Evolutionary conservation across 2,797 vertebrate species (phyloP).

Genomic region (Tauraco hartlaubi): DNA sequence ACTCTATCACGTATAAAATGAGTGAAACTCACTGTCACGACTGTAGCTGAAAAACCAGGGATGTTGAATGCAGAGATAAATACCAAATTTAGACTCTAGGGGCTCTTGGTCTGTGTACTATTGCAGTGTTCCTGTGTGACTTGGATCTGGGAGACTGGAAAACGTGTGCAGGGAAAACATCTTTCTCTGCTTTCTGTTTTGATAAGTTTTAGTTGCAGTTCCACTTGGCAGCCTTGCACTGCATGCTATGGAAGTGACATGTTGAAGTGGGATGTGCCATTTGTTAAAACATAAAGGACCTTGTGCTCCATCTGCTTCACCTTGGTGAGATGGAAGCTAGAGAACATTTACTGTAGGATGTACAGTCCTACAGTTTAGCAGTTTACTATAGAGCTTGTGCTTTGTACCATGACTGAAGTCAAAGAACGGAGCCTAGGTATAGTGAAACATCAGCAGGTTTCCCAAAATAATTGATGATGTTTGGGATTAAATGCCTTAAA

Average conservation of each 20-base stretch:
- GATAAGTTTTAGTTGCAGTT: neutral
- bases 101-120: neutral
- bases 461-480: neutral
- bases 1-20: neutral
- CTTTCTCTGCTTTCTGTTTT: neutral
- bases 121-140: neutral
- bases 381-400: neutral
- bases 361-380: neutral
- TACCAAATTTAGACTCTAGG: neutral
- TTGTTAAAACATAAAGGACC: neutral
- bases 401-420: neutral
- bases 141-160: neutral
- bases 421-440: neutral
- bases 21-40: neutral
- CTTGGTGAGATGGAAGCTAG: neutral
- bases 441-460: neutral
- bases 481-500: neutral
- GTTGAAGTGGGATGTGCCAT: neutral
- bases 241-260: neutral
- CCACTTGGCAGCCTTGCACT: neutral
- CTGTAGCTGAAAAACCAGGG: neutral
- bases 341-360: neutral
- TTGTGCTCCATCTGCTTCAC: neutral
- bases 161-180: accelerated
- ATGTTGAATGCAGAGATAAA: neutral